A percentile compares a stretch with the other conserved stretches of the same genome.
These are phyloP conservation scores for Brachyhypopomus occidentalis DNA, from an alignment of 2,113 vertebrate genomes.

Conservation along the genomic window DNA sequence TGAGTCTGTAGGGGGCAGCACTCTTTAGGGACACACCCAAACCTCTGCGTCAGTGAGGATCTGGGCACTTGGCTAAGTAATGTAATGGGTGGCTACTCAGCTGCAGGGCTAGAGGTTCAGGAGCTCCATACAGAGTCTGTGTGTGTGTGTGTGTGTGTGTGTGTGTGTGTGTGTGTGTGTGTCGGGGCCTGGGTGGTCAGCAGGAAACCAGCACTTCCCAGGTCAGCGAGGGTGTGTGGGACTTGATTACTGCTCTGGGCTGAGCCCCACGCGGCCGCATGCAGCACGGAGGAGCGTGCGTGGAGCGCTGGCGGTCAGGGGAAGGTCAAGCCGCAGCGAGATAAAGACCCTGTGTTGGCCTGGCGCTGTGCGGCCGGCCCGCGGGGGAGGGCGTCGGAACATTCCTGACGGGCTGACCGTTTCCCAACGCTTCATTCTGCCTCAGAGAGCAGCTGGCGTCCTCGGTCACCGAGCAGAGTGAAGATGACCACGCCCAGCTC, in stretches of 20 bases:
- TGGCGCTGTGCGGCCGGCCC: too few species aligned
- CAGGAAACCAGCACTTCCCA: not conserved
- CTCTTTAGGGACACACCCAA: not conserved
- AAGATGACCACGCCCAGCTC: not conserved
- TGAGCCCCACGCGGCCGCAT: conserved; percentile 1
- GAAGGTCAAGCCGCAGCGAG: conserved; percentile 2
- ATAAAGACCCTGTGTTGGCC: conserved; percentile 1
- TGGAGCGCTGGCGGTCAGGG: conserved; percentile 10
- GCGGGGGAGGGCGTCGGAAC: conserved; percentile 2
- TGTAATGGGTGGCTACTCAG: conserved; percentile 3
- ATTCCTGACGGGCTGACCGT: not conserved
- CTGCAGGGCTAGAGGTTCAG: not conserved
- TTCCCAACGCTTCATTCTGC: conserved; percentile 16
- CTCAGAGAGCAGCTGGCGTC: not conserved
- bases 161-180: not conserved
- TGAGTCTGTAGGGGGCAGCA: too few species aligned
- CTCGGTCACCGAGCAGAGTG: conserved; percentile 3
- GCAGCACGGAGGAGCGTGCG: not conserved
- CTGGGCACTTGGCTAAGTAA: not conserved
- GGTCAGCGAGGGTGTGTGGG: conserved; percentile 28
- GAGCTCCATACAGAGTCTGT: not conserved
- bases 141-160: not conserved
- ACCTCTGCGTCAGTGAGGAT: not conserved
- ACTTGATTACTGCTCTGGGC: conserved; percentile 27
- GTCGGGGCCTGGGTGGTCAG: not conserved